Evolutionary conservation across 2,888 invertebrate species (phyloP).

Genomic region (Patella ulyssiponensis): DNA sequence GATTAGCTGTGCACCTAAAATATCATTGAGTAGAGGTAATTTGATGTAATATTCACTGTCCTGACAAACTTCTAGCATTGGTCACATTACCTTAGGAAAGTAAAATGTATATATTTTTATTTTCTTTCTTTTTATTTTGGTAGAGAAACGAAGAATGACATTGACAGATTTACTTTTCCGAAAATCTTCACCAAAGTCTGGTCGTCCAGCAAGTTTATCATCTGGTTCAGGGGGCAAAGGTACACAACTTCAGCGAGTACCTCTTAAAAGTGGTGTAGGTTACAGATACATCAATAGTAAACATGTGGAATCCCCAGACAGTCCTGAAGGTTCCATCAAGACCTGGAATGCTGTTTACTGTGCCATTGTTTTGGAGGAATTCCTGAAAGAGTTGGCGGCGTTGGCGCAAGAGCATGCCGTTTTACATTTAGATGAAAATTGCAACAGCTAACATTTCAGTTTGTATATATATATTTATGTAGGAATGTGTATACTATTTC

Average conservation of each 20-base stretch:
- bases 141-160: constrained; percentile 59
- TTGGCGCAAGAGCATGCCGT: constrained; percentile 92
- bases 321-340: constrained; percentile 59
- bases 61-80: no score
- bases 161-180: constrained; percentile 60
- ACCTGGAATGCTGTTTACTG: constrained; percentile 78
- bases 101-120: no score
- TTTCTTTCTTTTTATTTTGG: constrained; percentile 19
- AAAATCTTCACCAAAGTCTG: constrained; percentile 40
- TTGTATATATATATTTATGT: no score
- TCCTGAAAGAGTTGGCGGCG: constrained; percentile 95
- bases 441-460: constrained; percentile 33
- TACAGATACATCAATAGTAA: constrained; percentile 59
- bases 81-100: no score
- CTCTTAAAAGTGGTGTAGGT: constrained; percentile 46
- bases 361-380: constrained; percentile 93
- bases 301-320: constrained; percentile 36
- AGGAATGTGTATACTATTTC: no score
- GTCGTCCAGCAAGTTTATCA: constrained; percentile 19
- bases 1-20: no score
- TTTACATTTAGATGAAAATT: constrained; percentile 51
- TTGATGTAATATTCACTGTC: no score
- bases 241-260: constrained; percentile 47
- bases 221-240: constrained; percentile 27
- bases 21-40: no score